Percentiles rank a stretch among this genome's conserved stretches.
Conservation (phyloP, 2,888 invertebrate genomes). For the Lydus trimaculatus region DNA sequence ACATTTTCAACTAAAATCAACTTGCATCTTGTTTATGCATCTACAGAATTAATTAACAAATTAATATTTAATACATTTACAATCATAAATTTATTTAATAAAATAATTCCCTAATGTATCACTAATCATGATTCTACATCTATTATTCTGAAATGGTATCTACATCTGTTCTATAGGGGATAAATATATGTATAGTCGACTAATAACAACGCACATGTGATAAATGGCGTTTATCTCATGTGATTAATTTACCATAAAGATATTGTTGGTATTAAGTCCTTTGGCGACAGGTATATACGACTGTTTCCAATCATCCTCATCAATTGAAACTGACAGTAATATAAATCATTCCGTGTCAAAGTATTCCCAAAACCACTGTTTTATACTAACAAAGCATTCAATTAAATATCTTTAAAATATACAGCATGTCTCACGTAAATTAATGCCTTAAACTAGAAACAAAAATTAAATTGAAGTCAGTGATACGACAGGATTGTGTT, state of each 20-base stretch:
- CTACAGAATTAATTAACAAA: too few species aligned
- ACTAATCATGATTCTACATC: neutral
- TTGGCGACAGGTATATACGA: neutral
- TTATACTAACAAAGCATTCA: too few species aligned
- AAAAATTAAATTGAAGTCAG: too few species aligned
- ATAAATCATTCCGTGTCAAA: neutral
- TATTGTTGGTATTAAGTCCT: neutral
- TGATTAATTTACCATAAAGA: constrained; percentile 21
- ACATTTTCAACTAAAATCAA: too few species aligned
- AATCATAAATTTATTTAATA: too few species aligned
- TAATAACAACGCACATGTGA: constrained; percentile 16
- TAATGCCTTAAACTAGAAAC: too few species aligned
- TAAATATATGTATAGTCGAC: neutral
- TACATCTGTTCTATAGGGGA: neutral
- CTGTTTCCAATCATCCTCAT: neutral
- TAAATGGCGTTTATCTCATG: constrained; percentile 30
- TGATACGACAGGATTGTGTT: too few species aligned
- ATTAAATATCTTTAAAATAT: too few species aligned
- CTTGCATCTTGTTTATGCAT: too few species aligned
- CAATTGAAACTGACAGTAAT: neutral
- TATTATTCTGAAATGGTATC: neutral
- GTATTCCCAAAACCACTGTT: too few species aligned
- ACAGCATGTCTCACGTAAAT: too few species aligned
- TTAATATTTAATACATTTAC: too few species aligned
- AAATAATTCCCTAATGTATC: neutral